A percentile compares a stretch with the other conserved stretches of the same genome.
These are phyloP conservation scores for Agapornis canus DNA, from an alignment of 2,797 vertebrate species.

Conservation along the genomic window DNA sequence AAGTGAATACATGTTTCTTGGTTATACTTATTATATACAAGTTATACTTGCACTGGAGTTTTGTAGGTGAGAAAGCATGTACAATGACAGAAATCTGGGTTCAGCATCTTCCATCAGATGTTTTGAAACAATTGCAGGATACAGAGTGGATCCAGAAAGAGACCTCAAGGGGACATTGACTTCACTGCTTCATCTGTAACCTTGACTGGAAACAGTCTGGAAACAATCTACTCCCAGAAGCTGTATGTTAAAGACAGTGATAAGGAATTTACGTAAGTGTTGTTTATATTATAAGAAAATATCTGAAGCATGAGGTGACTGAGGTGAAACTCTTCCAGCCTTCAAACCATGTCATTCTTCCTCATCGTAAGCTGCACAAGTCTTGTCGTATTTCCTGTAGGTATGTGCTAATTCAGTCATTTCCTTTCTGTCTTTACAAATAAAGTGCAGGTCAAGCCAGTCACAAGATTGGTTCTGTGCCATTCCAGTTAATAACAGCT, in stretches of 20 bases:
- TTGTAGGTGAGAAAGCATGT: not conserved
- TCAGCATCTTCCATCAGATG: not conserved
- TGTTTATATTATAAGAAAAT: slow-evolving; percentile 4
- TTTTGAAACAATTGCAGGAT: slow-evolving; percentile 64
- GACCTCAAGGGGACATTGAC: slow-evolving; percentile 18
- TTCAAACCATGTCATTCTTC: not conserved
- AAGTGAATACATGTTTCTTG: not conserved
- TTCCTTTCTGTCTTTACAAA: slow-evolving; percentile 24
- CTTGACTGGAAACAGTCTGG: slow-evolving; percentile 16
- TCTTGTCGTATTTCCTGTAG: not conserved
- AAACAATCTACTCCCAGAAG: not conserved
- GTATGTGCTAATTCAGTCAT: not conserved
- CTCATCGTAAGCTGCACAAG: not conserved
- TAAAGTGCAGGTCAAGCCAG: not conserved
- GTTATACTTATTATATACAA: not conserved
- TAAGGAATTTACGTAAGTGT: not conserved
- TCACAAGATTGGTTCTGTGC: slow-evolving; percentile 93
- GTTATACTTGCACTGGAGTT: not conserved
- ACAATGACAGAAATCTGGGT: not conserved
- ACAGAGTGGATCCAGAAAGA: slow-evolving; percentile 24
- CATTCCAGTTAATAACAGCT: slow-evolving; percentile 89
- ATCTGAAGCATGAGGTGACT: not conserved
- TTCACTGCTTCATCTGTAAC: slow-evolving; percentile 36
- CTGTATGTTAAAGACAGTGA: not conserved
- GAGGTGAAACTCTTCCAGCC: slow-evolving; percentile 10